phyloP scores from a whole-genome alignment of 2,888 invertebrate species.

The Parnassius mnemosyne region DNA sequence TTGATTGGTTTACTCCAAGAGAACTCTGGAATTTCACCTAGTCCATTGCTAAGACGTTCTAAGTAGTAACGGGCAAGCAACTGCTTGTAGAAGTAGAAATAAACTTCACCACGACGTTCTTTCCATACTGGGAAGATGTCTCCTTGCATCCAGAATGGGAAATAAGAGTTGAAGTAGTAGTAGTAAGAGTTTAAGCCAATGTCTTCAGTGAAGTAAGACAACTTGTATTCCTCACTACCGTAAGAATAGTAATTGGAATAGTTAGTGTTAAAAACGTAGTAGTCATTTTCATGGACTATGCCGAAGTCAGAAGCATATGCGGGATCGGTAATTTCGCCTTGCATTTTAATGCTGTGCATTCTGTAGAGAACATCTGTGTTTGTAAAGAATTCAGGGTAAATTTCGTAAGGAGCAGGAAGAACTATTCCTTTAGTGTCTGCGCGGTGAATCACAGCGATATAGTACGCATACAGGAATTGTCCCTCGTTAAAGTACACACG shows the following conservation, averaged over 20 bases:
- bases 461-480: constrained; percentile 82
- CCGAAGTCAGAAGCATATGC: constrained; percentile 58
- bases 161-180: constrained; percentile 82
- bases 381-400: constrained; percentile 83
- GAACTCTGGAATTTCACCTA: constrained; percentile 82
- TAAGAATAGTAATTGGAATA: constrained; percentile 77
- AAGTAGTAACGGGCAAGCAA: constrained; percentile 84
- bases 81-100: constrained; percentile 84
- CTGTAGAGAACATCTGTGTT: constrained; percentile 78
- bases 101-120: constrained; percentile 83
- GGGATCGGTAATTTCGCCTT: constrained; percentile 47
- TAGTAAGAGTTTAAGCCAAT: constrained; percentile 84
- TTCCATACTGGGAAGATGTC: constrained; percentile 69
- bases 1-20: constrained; percentile 82
- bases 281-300: constrained; percentile 58
- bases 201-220: constrained; percentile 86
- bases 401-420: constrained; percentile 85
- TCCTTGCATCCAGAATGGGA: constrained; percentile 83
- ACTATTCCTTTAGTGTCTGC: constrained; percentile 79
- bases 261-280: constrained; percentile 79
- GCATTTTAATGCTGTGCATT: constrained; percentile 66
- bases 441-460: constrained; percentile 81
- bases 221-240: constrained; percentile 78
- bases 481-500: constrained; percentile 82
- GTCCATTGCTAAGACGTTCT: constrained; percentile 83